These are phyloP conservation scores for Dryas iulia DNA, from an alignment of 1,140 invertebrate genomes.

Conservation along the genomic window DNA sequence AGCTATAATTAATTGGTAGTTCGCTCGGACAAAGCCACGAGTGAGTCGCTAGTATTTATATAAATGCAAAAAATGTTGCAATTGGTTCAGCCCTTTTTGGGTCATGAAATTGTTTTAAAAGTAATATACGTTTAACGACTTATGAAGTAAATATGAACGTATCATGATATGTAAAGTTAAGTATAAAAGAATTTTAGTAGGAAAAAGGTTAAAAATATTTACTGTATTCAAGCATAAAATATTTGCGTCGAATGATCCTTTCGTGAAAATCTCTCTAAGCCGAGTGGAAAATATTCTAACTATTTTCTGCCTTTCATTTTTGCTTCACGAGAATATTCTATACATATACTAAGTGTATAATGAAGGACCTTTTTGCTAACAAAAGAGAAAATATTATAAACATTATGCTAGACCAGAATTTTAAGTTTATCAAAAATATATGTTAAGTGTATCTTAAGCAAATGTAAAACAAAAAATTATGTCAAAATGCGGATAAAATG, in stretches of 20 bases:
- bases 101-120: background rate
- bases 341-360: slow-evolving; percentile 11
- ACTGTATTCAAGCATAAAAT: slow-evolving; percentile 22
- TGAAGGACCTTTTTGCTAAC: background rate
- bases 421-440: background rate
- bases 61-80: background rate
- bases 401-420: background rate
- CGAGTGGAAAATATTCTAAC: slow-evolving; percentile 24
- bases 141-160: background rate
- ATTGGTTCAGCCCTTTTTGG: background rate
- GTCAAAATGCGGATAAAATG: background rate
- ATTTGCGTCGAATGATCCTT: slow-evolving; percentile 33
- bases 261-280: slow-evolving; percentile 24
- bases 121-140: background rate
- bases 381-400: slow-evolving; percentile 8
- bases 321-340: slow-evolving; percentile 15
- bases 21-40: no score
- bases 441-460: background rate
- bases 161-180: background rate
- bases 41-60: no score
- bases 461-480: background rate
- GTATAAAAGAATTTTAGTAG: slow-evolving; percentile 6
- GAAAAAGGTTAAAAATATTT: slow-evolving; percentile 15
- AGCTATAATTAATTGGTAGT: no score
- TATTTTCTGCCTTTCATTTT: slow-evolving; percentile 20